A percentile compares a stretch with the other conserved stretches of the same genome.
phyloP scores from a whole-genome alignment of 2,888 invertebrate species.

The Cepaea hortensis region DNA sequence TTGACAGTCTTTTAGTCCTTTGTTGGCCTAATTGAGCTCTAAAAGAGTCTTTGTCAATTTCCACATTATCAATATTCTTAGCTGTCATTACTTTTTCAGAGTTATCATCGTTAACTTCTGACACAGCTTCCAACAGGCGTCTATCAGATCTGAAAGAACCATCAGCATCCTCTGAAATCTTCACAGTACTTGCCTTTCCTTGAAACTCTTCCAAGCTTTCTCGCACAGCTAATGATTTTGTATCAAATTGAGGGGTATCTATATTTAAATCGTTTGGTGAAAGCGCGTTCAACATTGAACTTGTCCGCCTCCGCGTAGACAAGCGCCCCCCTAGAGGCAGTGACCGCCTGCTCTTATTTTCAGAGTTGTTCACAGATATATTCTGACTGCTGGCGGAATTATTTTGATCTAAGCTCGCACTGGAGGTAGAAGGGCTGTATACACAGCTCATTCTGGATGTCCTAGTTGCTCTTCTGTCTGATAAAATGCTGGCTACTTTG shows the following conservation, averaged over 20 bases:
- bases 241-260: neutral
- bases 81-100: neutral
- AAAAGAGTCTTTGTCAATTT: neutral
- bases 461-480: neutral
- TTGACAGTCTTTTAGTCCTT: neutral
- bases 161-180: neutral
- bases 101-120: neutral
- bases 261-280: conserved; percentile 35
- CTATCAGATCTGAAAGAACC: neutral
- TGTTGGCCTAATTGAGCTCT: neutral
- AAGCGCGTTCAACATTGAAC: conserved; percentile 1
- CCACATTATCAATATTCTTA: neutral
- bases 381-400: neutral
- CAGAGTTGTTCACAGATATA: neutral
- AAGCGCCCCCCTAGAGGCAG: too few relatives aligned
- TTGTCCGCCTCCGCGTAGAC: neutral
- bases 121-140: neutral
- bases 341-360: conserved; percentile 9
- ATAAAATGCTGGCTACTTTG: too few relatives aligned
- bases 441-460: too few relatives aligned
- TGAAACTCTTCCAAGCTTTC: neutral
- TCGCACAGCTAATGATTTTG: neutral
- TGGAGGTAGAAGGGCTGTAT: neutral
- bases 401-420: neutral
- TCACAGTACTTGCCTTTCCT: neutral